Evolutionary conservation across 2,888 invertebrate species (phyloP), one percentile per base, ranked within the genome.

Genomic region (Rhodophaea formosa): DNA sequence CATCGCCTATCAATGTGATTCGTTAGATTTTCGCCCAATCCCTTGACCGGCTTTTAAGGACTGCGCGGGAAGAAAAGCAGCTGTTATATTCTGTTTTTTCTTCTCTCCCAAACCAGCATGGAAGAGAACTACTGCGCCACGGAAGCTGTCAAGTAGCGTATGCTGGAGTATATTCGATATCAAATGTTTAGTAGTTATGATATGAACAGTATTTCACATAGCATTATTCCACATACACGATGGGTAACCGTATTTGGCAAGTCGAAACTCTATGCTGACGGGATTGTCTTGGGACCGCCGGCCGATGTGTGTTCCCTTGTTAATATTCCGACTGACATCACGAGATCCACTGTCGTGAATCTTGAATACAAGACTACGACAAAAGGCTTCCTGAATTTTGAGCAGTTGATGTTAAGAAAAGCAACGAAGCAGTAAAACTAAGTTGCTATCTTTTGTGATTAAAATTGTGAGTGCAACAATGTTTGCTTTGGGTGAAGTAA

Each of bases 251-350:
- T 49, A 51, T 51, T 51, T 51, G 51, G 7, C 10, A 17, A 35
- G 51, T 39, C 51, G 5, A 12, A 15, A 16, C 35, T 5, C 10
- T 42, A 49, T 49, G 56, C 47, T 77, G 78, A 79, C 77, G 77
- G 79, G 82, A 81, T 83, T 77, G 81, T 74, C 75, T 70, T 65
- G 64, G 70, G 71, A 68, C 69, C 64, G 62, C 47, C 35, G 71
- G 70, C 69, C 73, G 71, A 69, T 74, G 74, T 53, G 32, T 68
- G 71, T 72, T 72, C 79, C 81, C 85, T 85, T 79, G 83, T 85
- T 84, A 83, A 82, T 86, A 85, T 84, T 85, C 84, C 72, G 74
- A 75, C 75, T 82, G 84, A 80, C 81, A 77, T 77, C 81, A n/a
- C 80, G 72, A 77, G 73, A 81, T 75, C 76, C 71, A 75, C 77